Percentiles rank a stretch among this genome's conserved stretches.
These are phyloP conservation scores for Xylota sylvarum DNA, from an alignment of 2,888 invertebrate species.

Conservation along the genomic window DNA sequence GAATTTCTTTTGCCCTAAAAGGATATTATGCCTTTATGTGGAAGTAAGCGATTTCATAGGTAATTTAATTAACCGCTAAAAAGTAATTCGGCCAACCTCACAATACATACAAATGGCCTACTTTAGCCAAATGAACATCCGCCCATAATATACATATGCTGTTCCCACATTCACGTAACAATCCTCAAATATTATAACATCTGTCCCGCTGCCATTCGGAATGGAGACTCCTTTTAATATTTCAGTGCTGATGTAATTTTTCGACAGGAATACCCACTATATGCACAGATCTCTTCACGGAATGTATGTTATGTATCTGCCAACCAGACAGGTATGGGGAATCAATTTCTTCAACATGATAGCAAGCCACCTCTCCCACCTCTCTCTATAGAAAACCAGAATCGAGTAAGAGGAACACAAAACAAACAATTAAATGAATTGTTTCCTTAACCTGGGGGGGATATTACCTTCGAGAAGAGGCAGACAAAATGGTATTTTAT, in stretches of 20 bases:
- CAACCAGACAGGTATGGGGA: constrained; percentile 16
- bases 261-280: constrained; percentile 35
- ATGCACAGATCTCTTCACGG: constrained; percentile 6
- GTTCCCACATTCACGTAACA: constrained; percentile 53
- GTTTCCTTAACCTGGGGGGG: constrained; percentile 51
- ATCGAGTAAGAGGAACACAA: constrained; percentile 37
- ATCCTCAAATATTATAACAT: constrained; percentile 55
- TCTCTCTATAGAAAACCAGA: constrained; percentile 9
- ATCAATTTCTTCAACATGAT: constrained; percentile 44
- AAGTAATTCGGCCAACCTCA: constrained; percentile 55
- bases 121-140: constrained; percentile 61
- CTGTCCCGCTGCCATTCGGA: constrained; percentile 38
- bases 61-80: constrained; percentile 75
- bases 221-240: constrained; percentile 58
- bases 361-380: constrained; percentile 21
- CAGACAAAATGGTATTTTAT: constrained; percentile 52
- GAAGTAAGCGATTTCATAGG: constrained; percentile 71
- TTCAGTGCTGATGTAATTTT: constrained; percentile 59
- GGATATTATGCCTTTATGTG: constrained; percentile 38
- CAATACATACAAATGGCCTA: constrained; percentile 74
- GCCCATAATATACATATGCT: constrained; percentile 22
- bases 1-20: constrained; percentile 40
- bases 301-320: constrained; percentile 13
- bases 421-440: constrained; percentile 73
- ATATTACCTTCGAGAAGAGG: constrained; percentile 16